Conservation (phyloP, 2,113 vertebrate genomes). For the Nestor notabilis region DNA sequence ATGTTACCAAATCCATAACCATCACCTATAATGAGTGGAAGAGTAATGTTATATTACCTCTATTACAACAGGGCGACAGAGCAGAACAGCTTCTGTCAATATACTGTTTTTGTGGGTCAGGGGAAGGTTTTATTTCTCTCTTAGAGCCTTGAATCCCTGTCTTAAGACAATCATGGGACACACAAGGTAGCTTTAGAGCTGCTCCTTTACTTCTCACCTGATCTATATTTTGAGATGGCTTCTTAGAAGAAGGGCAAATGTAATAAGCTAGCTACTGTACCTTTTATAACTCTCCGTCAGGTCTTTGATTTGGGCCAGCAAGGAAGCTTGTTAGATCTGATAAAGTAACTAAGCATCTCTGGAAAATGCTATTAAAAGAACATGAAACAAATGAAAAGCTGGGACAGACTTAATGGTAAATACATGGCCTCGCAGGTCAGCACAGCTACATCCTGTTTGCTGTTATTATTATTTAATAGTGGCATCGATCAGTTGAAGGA, state of each 20-base stretch:
- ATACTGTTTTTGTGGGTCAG: background rate
- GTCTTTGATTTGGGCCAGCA: slow-evolving; percentile 33
- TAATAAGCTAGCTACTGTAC: background rate
- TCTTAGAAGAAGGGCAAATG: background rate
- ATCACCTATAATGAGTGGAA: background rate
- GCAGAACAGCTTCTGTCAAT: background rate
- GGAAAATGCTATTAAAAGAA: slow-evolving; percentile 50
- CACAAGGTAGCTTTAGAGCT: background rate
- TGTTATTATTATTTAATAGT: slow-evolving; percentile 32
- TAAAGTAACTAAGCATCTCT: slow-evolving; percentile 37
- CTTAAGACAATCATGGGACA: slow-evolving; percentile 10
- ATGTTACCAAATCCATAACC: background rate
- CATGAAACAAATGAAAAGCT: slow-evolving; percentile 54
- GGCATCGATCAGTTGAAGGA: slow-evolving; percentile 2
- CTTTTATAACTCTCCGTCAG: background rate
- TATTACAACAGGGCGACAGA: background rate
- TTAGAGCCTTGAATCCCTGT: background rate
- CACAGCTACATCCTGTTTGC: background rate
- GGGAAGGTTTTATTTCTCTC: background rate
- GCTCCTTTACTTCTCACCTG: background rate
- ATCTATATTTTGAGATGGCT: background rate
- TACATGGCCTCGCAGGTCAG: background rate
- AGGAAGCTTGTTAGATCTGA: slow-evolving; percentile 23
- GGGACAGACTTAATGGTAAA: slow-evolving; percentile 4
- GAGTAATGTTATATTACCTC: background rate